Conservation (phyloP, 1,140 invertebrate genomes). For the Lethrus apterus region DNA sequence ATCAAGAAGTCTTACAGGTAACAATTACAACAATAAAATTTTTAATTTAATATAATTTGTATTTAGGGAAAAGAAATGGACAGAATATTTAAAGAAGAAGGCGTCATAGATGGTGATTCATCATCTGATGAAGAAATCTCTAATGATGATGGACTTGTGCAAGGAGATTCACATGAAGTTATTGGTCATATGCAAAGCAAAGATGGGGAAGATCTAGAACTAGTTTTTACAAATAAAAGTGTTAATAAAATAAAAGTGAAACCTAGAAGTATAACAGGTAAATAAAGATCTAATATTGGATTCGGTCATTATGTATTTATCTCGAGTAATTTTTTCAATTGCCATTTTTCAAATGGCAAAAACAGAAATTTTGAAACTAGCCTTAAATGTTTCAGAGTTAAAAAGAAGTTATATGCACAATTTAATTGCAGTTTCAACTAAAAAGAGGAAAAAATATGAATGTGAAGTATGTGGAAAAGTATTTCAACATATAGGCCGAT, state of each 20-base stretch:
- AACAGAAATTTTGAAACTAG: too few relatives aligned
- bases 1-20: constrained; percentile 58
- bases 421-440: constrained; percentile 24
- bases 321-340: too few relatives aligned
- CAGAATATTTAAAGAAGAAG: constrained; percentile 63
- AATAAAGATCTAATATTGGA: too few relatives aligned
- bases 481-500: constrained; percentile 48
- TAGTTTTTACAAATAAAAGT: constrained; percentile 50
- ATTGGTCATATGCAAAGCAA: constrained; percentile 59
- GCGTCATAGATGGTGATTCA: constrained; percentile 57
- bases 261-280: constrained; percentile 8
- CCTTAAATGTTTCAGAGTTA: background rate
- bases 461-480: constrained; percentile 49
- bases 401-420: background rate
- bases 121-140: constrained; percentile 39
- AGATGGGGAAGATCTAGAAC: constrained; percentile 51
- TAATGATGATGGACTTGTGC: constrained; percentile 12
- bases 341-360: too few relatives aligned
- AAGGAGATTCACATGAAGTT: constrained; percentile 43
- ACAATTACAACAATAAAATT: background rate
- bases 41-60: background rate
- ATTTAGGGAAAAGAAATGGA: constrained; percentile 63
- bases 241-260: constrained; percentile 13
- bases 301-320: too few relatives aligned
- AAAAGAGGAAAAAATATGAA: constrained; percentile 44